Evolutionary conservation across 2,888 invertebrate species (phyloP), one percentile per base, ranked within the genome.

Genomic region (Rhodophaea formosa): DNA sequence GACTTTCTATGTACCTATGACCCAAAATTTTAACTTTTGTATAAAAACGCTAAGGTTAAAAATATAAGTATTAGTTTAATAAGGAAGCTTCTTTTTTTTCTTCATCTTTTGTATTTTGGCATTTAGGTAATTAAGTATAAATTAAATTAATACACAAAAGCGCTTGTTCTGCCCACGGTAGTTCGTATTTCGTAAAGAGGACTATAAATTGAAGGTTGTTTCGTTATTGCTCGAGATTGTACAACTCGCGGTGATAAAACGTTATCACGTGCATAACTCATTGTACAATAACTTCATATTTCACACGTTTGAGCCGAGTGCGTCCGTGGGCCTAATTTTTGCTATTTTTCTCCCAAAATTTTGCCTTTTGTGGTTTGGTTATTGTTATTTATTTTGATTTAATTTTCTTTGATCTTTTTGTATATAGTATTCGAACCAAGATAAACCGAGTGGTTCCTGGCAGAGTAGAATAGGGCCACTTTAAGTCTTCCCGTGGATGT

Each of bases 191-290:
- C 80, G 83, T 86, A 85, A 88, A 81, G 84, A 83, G 82, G 80
- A 77, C 82, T 72, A 86, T 86, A 87, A 86, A 85, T 86, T 85
- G 75, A 82, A 87, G 86, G 87, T 82, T 86, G 82, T 85, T 86
- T 82, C 82, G 86, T 85, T 88, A 86, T 84, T 80, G 82, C 83
- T 70, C 75, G 82, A 84, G 84, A 84, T 86, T 86, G 86, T 81
- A 80, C 82, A 80, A 81, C 78, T 80, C 75, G 83, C 75, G 74
- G 81, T 80, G 85, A 86, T 88, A 87, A 84, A 85, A 79, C 77
- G 75, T 80, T 86, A 87, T 87, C 87, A 80, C 70, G 68, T 62
- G 64, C 74, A 65, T 85, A 81, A 84, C 71, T 86, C 83, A 81
- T 74, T 74, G 72, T 65, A 69, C 75, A 78, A 76, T 77, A 77